Evolutionary conservation across 2,113 vertebrate species (phyloP).

Genomic region (Sturnus vulgaris): DNA sequence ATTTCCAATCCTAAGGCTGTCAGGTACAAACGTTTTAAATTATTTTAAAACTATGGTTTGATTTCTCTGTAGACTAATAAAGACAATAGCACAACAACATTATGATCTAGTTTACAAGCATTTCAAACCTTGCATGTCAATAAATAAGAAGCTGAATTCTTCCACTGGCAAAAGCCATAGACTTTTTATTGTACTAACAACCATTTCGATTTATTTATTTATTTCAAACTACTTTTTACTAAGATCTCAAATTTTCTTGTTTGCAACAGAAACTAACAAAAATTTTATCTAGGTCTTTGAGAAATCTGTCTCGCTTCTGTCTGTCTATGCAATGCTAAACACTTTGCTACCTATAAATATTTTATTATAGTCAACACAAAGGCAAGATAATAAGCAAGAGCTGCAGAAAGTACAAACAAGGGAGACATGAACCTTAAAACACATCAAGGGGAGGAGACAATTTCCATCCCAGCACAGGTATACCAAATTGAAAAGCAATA

Average conservation of each 20-base stretch:
- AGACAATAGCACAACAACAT: neutral
- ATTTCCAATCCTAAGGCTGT: neutral
- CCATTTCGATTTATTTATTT: neutral
- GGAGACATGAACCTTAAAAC: neutral
- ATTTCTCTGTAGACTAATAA: neutral
- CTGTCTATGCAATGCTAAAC: neutral
- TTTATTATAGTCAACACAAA: neutral
- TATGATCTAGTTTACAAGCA: neutral
- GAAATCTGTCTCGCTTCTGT: neutral
- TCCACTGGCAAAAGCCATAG: neutral
- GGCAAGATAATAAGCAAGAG: neutral
- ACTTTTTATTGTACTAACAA: neutral
- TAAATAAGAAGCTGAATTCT: neutral
- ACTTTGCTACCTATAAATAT: neutral
- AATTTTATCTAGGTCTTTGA: neutral
- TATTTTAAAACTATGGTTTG: neutral
- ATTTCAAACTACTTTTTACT: neutral
- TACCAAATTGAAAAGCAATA: neutral
- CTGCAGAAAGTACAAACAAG: neutral
- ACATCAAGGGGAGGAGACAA: neutral
- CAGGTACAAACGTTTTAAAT: neutral
- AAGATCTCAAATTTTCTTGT: neutral
- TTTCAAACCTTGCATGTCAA: neutral
- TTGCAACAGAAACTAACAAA: neutral
- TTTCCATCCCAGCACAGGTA: neutral